phyloP scores from a whole-genome alignment of 2,888 invertebrate species.

The Mesochorus sp. region DNA sequence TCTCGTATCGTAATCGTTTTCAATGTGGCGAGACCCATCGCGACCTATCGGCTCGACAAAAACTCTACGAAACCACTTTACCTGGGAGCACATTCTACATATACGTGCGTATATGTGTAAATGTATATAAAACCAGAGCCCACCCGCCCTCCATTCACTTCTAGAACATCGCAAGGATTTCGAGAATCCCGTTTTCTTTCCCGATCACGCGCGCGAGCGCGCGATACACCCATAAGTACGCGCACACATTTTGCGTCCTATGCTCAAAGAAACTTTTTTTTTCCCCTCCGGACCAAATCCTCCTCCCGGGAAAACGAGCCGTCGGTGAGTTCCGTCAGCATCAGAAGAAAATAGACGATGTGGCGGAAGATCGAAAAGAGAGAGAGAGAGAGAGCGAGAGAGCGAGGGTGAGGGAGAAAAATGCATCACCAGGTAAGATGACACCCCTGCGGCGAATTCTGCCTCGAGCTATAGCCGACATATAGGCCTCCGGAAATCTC shows the following conservation, averaged over 20 bases:
- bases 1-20: no score
- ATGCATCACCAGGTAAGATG: slow-evolving; percentile 73
- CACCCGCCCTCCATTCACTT: slow-evolving; percentile 75
- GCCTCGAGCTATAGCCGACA: slow-evolving; percentile 55
- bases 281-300: background rate
- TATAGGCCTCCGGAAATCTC: slow-evolving; percentile 79
- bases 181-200: background rate
- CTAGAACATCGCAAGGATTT: slow-evolving; percentile 46
- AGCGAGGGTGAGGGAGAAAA: slow-evolving; percentile 1
- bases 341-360: background rate
- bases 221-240: no score
- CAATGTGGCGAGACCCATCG: background rate
- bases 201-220: background rate
- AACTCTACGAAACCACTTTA: background rate
- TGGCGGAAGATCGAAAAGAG: background rate
- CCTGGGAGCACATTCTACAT: background rate
- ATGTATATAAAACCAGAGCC: slow-evolving; percentile 28
- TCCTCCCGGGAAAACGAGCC: background rate
- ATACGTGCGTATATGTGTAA: no score
- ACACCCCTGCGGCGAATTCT: slow-evolving; percentile 76
- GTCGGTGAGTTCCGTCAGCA: slow-evolving; percentile 31
- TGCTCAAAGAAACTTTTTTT: slow-evolving; percentile 1
- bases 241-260: slow-evolving; percentile 12
- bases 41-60: background rate
- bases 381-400: background rate